Evolutionary conservation across 2,797 vertebrate species (phyloP), one percentile per base, ranked within the genome.

Genomic region (Gymnothorax reevesii): DNA sequence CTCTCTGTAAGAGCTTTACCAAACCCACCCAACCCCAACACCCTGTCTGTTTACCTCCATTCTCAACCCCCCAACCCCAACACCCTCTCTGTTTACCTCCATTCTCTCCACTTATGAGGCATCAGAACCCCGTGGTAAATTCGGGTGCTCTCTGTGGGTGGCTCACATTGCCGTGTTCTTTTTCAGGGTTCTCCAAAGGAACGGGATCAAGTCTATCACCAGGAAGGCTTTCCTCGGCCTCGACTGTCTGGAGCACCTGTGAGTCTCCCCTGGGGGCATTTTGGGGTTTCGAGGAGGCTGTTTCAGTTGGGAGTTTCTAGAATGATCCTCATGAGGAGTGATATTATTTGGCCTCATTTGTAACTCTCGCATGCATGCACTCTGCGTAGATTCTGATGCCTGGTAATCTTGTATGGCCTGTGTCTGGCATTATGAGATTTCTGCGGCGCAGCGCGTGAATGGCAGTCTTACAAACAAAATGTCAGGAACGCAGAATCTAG

Each of bases 141-240:
- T 15, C 8, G 57, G 62, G n/a, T 2, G 66, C n/a, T 6, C 25
- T 12, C 27, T 27, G 2, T 6, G 69, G 27, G 62, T 22, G n/a
- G 71, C 25, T 83, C 20, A 83, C 52, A 12, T 7, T 0, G 8
- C 64, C 83, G 73, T 79, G 88, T 85, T 88, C 0, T 88, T 69
- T 94, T 96, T 89, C 94, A 99, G 97, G 91, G 95, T 97, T 90
- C 93, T 99, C 54, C 97, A 98, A 93, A 95, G 95, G 91, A 99
- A 98, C 94, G 97, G 97, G 93, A 98, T 99, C 91, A 98, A 97
- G 90, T 98, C 98, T 22, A 94, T 99, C 93, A 98, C 97, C 55
- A 97, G 96, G 92, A 98, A 96, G 91, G 98, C 97, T 0, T 98
- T 99, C 89, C 95, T 96, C 83, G 97, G 97, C 87, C 95, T 97